phyloP scores from a whole-genome alignment of 2,113 vertebrate genomes.

The Hydrolagus affinis region DNA sequence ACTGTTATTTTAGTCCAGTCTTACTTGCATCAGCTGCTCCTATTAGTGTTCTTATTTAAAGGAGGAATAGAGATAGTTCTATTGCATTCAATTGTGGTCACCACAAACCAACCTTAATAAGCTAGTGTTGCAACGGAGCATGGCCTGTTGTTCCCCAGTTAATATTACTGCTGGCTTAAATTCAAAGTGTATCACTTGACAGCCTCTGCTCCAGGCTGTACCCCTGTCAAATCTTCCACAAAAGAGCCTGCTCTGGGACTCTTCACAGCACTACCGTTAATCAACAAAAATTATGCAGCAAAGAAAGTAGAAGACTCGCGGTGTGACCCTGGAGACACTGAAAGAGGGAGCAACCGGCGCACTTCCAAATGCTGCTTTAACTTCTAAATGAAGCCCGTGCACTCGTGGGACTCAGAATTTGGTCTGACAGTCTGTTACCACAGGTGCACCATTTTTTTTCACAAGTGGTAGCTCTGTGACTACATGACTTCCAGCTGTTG shows the following conservation, averaged over 20 bases:
- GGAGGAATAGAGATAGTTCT: background rate
- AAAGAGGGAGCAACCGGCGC: constrained; percentile 40
- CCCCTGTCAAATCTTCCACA: constrained; percentile 39
- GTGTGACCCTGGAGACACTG: background rate
- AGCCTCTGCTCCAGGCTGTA: constrained; percentile 40
- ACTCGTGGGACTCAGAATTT: constrained; percentile 14
- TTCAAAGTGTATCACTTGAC: constrained; percentile 41
- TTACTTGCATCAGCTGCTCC: background rate
- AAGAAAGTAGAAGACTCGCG: constrained; percentile 33
- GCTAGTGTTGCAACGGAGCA: constrained; percentile 23
- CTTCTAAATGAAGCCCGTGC: constrained; percentile 20
- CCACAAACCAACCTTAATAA: background rate
- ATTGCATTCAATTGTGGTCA: background rate
- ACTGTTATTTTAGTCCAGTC: background rate
- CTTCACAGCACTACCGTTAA: constrained; percentile 43
- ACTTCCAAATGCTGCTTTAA: constrained; percentile 39
- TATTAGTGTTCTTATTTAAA: constrained; percentile 9
- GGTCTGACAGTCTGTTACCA: constrained; percentile 32
- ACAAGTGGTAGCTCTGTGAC: constrained; percentile 26
- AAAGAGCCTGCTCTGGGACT: background rate
- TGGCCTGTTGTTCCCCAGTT: constrained; percentile 28
- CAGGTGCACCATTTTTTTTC: constrained; percentile 28
- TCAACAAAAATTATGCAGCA: constrained; percentile 45
- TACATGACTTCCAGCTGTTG: constrained; percentile 29
- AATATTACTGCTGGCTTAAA: constrained; percentile 35